These are phyloP conservation scores for Hippopotamyrus pictus DNA, from an alignment of 2,797 vertebrate genomes.

Conservation along the genomic window DNA sequence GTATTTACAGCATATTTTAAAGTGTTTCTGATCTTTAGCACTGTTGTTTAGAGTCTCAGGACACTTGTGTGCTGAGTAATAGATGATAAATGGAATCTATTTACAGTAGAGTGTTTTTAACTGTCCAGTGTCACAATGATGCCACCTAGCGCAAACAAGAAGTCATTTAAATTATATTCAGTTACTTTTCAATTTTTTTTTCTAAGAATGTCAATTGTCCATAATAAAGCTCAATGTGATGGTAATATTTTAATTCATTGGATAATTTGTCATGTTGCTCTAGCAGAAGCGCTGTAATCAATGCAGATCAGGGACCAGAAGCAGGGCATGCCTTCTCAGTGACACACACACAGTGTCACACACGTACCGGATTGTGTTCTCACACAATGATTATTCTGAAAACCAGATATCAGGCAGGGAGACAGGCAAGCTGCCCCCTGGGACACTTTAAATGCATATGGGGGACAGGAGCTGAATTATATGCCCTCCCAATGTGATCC, in stretches of 20 bases:
- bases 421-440: not conserved
- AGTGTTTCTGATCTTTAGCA: not conserved
- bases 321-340: conserved; percentile 37
- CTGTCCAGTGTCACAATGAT: not conserved
- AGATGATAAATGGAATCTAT: not conserved
- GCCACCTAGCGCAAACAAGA: not conserved
- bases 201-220: not conserved
- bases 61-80: not conserved
- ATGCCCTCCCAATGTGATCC: not conserved
- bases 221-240: not conserved
- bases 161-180: not conserved
- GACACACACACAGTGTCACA: conserved; percentile 9
- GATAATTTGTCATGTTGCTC: not conserved
- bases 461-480: conserved; percentile 32
- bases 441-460: conserved; percentile 52
- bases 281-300: not conserved
- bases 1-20: not conserved
- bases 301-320: conserved; percentile 16
- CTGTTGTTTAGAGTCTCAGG: not conserved
- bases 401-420: not conserved
- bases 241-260: not conserved
- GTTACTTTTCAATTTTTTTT: not conserved
- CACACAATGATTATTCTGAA: not conserved
- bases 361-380: not conserved
- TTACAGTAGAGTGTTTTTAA: not conserved